Conservation (phyloP, 2,113 vertebrate genomes). For the Anarrhichthys ocellatus region DNA sequence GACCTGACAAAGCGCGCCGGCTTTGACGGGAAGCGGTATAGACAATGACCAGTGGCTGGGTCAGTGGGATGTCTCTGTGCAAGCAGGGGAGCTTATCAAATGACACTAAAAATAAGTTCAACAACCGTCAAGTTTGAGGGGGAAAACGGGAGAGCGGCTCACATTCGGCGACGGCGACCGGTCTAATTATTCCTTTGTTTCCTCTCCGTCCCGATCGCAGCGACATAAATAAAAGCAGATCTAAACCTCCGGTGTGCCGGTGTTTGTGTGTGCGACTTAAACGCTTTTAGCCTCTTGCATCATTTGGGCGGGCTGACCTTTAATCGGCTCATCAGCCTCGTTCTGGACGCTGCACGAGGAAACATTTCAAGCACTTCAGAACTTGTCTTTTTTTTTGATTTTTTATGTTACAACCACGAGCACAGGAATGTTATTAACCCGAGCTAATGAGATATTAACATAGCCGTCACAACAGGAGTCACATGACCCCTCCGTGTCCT, state of each 20-base stretch:
- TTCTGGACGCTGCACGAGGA: slow-evolving; percentile 78
- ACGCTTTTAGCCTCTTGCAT: slow-evolving; percentile 77
- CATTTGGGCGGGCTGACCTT: slow-evolving; percentile 78
- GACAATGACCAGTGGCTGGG: slow-evolving; percentile 99
- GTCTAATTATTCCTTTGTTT: slow-evolving; percentile 91
- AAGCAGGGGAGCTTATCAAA: slow-evolving; percentile 94
- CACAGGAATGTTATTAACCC: slow-evolving; percentile 53
- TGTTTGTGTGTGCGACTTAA: slow-evolving; percentile 59
- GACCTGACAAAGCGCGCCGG: slow-evolving; percentile 96
- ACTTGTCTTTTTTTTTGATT: neutral
- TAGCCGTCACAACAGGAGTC: slow-evolving; percentile 59
- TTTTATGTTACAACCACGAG: slow-evolving; percentile 35
- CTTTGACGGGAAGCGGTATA: slow-evolving; percentile 98
- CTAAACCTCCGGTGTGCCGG: slow-evolving; percentile 76
- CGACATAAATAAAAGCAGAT: slow-evolving; percentile 80
- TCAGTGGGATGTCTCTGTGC: slow-evolving; percentile 97
- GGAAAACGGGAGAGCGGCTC: slow-evolving; percentile 72
- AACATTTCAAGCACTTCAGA: neutral
- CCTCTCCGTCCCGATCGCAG: slow-evolving; percentile 76
- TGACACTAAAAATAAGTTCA: slow-evolving; percentile 99
- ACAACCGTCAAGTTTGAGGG: slow-evolving; percentile 93
- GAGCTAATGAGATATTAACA: slow-evolving; percentile 69
- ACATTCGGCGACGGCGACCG: slow-evolving; percentile 83
- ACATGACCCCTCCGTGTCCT: neutral
- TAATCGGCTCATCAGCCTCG: slow-evolving; percentile 81